Conservation (phyloP, 1,140 invertebrate species). For the Mizuhopecten yessoensis region DNA sequence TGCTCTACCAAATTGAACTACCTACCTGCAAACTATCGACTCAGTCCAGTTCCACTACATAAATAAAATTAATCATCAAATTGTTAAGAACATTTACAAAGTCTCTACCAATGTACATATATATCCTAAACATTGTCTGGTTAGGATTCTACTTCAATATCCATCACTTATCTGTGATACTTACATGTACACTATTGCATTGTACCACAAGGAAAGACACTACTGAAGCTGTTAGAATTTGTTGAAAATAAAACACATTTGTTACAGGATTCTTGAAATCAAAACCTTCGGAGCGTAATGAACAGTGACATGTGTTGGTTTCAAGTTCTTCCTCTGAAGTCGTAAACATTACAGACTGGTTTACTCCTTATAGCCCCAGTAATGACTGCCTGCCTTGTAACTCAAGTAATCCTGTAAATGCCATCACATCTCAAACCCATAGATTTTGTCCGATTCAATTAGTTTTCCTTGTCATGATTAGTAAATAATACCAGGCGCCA, state of each 20-base stretch:
- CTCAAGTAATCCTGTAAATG: not conserved
- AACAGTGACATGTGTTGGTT: not conserved
- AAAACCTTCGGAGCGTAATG: not conserved
- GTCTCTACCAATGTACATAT: too few relatives aligned
- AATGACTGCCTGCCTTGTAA: not conserved
- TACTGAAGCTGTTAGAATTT: not conserved
- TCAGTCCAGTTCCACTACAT: too few relatives aligned
- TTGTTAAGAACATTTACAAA: too few relatives aligned
- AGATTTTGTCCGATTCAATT: not conserved
- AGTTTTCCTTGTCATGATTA: not conserved
- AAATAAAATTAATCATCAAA: too few relatives aligned
- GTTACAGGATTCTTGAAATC: not conserved
- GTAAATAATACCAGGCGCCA: too few relatives aligned
- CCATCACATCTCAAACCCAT: not conserved
- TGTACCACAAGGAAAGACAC: not conserved
- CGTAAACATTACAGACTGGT: not conserved
- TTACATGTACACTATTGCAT: too few relatives aligned
- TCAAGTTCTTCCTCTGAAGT: not conserved
- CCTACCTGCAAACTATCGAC: too few relatives aligned
- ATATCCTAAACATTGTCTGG: too few relatives aligned
- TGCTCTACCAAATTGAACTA: too few relatives aligned
- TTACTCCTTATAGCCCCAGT: not conserved
- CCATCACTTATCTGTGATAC: too few relatives aligned
- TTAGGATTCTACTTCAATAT: too few relatives aligned
- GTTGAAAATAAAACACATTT: not conserved